phyloP scores from a whole-genome alignment of 2,113 vertebrate genomes.

The Stigmatopora argus region DNA sequence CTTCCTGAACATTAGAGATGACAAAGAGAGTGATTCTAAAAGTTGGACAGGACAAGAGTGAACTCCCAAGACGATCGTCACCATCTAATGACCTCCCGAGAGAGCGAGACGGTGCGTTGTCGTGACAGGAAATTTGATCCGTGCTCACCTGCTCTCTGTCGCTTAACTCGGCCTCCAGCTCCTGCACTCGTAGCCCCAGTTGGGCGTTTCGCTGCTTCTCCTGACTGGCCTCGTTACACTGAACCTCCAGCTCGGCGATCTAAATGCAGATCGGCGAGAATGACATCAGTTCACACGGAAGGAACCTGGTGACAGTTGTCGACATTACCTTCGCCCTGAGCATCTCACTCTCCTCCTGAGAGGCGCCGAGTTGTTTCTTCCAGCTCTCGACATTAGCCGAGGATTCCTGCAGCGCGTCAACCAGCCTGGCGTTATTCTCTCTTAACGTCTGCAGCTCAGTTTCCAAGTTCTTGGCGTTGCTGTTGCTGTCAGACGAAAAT shows the following conservation, averaged over 20 bases:
- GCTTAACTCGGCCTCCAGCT: constrained; percentile 82
- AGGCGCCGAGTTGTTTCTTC: constrained; percentile 83
- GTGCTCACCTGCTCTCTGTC: constrained; percentile 84
- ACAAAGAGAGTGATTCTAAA: not conserved
- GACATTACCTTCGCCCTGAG: constrained; percentile 80
- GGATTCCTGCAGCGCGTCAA: constrained; percentile 82
- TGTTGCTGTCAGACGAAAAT: constrained; percentile 63
- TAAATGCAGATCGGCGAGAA: constrained; percentile 29
- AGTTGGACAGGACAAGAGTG: not conserved
- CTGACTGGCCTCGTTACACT: constrained; percentile 80
- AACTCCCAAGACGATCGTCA: constrained; percentile 15
- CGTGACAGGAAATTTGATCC: not conserved
- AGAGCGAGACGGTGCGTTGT: not conserved
- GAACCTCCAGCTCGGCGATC: constrained; percentile 85
- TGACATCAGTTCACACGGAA: not conserved
- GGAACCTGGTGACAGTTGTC: not conserved
- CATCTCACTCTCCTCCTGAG: constrained; percentile 85
- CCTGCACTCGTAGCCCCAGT: constrained; percentile 76
- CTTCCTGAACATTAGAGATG: not conserved
- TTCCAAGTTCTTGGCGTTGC: constrained; percentile 92
- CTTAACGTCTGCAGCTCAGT: constrained; percentile 85
- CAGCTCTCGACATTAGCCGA: constrained; percentile 86
- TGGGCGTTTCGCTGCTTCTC: constrained; percentile 85
- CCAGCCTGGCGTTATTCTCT: constrained; percentile 86
- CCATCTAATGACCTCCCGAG: constrained; percentile 41